Evolutionary conservation across 2,888 invertebrate species (phyloP), one percentile per base, ranked within the genome.

Genomic region (Heteromurus nitidus): DNA sequence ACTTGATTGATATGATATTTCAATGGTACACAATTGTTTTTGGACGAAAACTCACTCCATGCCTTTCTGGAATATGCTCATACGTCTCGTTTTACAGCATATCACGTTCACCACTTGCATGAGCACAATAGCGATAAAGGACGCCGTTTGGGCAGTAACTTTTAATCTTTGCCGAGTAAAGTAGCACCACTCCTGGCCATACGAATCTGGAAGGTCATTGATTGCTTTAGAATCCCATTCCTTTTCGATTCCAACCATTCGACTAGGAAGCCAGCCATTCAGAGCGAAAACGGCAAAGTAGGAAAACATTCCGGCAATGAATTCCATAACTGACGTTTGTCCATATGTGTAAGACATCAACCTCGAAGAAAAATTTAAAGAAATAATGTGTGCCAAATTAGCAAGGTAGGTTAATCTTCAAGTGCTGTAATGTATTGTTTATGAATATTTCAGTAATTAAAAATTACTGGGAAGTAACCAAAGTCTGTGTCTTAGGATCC

Each of bases 401-500:
- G 36, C 13, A 5, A 36, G 5, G 13, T 36, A 36, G 5, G 5
- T 9, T 36, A 9, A 36, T 36, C 13, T 36, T 36, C 36, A 36
- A 9, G 36, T 36, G 36, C 36, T 3, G 30, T 60, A 62, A 31
- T 31, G 28, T 53, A 9, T 36, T 13, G 36, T 13, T 36, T 36
- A 36, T 5, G 13, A 13, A 36, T 5, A 13, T 36, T 36, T 36
- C 36, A 36, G 18, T 47, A 28, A 26, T 55, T 13, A 36, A 22
- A 3, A 7, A n/a, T 81, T 79, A 85, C 75, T 83, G 83, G 31
- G 80, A 82, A 9, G 85, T 93, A n/a, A 95, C 94, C 62, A 95
- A 91, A 74, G 92, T 92, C 87, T 94, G 94, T 24, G 90, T 90
- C 47, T 89, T 85, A 0, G 92, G 92, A 88, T 93, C 91, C 85